Conservation (phyloP, 30 jellyfish, hydroid and myxozoan species). For the Nemopilema nomurai region DNA sequence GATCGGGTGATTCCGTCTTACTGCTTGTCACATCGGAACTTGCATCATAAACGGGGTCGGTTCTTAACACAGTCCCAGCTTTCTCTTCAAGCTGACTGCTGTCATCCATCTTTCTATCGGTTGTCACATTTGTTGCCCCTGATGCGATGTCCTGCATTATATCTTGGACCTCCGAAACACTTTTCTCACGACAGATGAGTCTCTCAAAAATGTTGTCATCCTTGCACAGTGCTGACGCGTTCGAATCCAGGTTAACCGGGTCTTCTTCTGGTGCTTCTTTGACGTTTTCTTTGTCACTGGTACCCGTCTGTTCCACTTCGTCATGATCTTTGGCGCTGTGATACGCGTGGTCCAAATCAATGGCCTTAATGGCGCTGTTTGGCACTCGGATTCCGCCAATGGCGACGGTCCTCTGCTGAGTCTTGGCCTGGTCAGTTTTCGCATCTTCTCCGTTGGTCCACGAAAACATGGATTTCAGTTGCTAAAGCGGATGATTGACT, state of each 20-base stretch:
- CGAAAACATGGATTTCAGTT: slow-evolving; percentile 32
- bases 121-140: neutral
- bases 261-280: neutral
- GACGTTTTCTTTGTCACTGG: neutral
- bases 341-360: slow-evolving; percentile 36
- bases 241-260: neutral
- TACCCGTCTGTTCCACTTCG: neutral
- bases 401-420: neutral
- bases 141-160: neutral
- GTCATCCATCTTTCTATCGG: neutral
- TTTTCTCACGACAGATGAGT: slow-evolving; percentile 43
- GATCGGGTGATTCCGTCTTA: slow-evolving; percentile 29
- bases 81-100: neutral
- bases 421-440: neutral
- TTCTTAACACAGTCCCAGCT: neutral
- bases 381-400: slow-evolving; percentile 9
- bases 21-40: neutral
- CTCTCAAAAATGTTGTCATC: slow-evolving; percentile 35
- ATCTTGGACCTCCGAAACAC: slow-evolving; percentile 8
- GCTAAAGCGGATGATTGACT: slow-evolving; percentile 7
- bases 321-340: neutral
- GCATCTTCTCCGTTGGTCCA: slow-evolving; percentile 31
- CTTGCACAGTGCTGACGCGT: neutral
- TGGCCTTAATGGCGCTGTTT: slow-evolving; percentile 1
- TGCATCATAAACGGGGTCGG: neutral